Evolutionary conservation across 2,888 invertebrate species (phyloP).

Genomic region (Hedya salicella): DNA sequence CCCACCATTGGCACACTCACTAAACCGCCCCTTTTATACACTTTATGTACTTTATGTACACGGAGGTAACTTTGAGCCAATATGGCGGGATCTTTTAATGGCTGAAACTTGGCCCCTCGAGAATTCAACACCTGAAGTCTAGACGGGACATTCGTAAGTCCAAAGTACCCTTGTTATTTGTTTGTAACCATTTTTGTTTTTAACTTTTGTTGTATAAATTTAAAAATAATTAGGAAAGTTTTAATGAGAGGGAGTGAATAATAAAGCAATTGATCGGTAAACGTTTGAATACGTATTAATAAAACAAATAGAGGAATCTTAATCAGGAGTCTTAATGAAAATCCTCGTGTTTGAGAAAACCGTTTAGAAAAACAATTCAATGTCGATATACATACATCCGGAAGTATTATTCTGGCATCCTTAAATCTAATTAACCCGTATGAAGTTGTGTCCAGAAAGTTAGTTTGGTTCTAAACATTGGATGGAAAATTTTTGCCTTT

Average conservation of each 20-base stretch:
- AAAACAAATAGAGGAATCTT: too few relatives aligned
- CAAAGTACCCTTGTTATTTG: conserved; percentile 30
- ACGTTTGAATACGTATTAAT: too few relatives aligned
- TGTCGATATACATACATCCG: too few relatives aligned
- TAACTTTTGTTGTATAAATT: not conserved
- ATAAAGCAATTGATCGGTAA: not conserved
- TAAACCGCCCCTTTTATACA: not conserved
- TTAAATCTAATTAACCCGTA: too few relatives aligned
- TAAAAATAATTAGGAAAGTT: conserved; percentile 6
- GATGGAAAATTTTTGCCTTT: too few relatives aligned
- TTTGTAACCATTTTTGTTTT: conserved; percentile 4
- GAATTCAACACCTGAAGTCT: conserved; percentile 68
- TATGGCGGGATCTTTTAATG: conserved; percentile 51
- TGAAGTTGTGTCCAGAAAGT: too few relatives aligned
- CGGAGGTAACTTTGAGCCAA: conserved; percentile 23
- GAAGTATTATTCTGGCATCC: too few relatives aligned
- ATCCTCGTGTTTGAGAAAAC: too few relatives aligned
- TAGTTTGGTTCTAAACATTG: too few relatives aligned
- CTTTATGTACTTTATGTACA: not conserved
- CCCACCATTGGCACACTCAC: conserved; percentile 27
- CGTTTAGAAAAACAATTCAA: too few relatives aligned
- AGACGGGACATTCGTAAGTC: conserved; percentile 55
- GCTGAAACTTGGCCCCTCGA: conserved; percentile 49
- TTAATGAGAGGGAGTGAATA: not conserved
- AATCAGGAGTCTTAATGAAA: too few relatives aligned